phyloP scores from a whole-genome alignment of 2,113 vertebrate genomes.

The Mus spicilegus region DNA sequence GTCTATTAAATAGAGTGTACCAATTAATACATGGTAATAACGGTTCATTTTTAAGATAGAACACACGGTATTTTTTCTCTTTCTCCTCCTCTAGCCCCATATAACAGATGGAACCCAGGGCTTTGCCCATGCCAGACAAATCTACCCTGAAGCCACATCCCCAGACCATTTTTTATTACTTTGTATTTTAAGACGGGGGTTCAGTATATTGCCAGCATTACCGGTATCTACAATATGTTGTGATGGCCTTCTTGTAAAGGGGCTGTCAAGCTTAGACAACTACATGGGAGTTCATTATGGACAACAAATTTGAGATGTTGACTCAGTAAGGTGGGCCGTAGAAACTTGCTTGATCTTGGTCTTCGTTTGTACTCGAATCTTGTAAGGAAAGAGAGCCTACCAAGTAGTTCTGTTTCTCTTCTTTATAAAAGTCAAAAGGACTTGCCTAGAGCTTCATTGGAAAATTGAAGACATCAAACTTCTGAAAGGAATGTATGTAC shows the following conservation, averaged over 20 bases:
- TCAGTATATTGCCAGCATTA: not conserved
- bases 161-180: not conserved
- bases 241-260: not conserved
- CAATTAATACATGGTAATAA: not conserved
- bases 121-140: too few relatives aligned
- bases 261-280: not conserved
- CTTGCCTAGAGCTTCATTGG: conserved; percentile 45
- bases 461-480: conserved; percentile 32
- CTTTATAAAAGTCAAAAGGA: conserved; percentile 50
- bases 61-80: not conserved
- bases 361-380: conserved; percentile 22
- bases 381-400: not conserved
- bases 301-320: conserved; percentile 15
- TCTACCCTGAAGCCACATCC: not conserved
- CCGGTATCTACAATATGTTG: not conserved
- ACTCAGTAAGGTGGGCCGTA: not conserved
- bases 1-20: not conserved
- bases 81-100: not conserved
- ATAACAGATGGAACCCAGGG: not conserved
- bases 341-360: not conserved
- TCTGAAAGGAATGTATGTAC: not conserved
- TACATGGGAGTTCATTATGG: not conserved
- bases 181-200: not conserved
- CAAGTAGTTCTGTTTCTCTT: conserved; percentile 32
- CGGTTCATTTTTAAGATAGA: conserved; percentile 21